phyloP scores from a whole-genome alignment of 1,140 invertebrate species.

The Lordiphosa collinella region DNA sequence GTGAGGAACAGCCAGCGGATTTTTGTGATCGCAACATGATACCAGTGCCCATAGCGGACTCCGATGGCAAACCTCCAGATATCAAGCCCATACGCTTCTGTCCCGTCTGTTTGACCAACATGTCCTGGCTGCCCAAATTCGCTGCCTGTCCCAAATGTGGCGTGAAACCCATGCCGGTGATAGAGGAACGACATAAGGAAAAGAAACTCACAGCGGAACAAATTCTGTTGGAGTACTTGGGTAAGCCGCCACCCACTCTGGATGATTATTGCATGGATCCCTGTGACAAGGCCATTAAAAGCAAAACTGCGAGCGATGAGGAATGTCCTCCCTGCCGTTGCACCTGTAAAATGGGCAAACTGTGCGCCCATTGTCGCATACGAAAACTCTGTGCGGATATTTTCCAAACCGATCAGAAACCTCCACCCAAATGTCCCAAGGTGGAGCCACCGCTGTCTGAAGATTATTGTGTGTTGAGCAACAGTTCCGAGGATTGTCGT shows the following conservation, averaged over 20 bases:
- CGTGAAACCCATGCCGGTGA: slow-evolving; percentile 43
- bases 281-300: slow-evolving; percentile 1
- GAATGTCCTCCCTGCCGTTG: slow-evolving; percentile 45
- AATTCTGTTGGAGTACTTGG: slow-evolving; percentile 48
- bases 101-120: slow-evolving; percentile 61
- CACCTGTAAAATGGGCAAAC: slow-evolving; percentile 47
- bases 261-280: slow-evolving; percentile 23
- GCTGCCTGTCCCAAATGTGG: slow-evolving; percentile 60
- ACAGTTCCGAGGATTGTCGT: slow-evolving; percentile 38
- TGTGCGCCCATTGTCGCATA: slow-evolving; percentile 70
- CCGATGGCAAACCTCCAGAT: slow-evolving; percentile 2
- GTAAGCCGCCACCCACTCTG: slow-evolving; percentile 7
- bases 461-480: slow-evolving; percentile 34
- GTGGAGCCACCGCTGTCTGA: slow-evolving; percentile 24
- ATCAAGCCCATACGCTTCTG: slow-evolving; percentile 55
- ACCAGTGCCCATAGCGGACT: slow-evolving; percentile 24
- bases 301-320: slow-evolving; percentile 4
- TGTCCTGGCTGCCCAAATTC: slow-evolving; percentile 65
- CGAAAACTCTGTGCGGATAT: slow-evolving; percentile 55
- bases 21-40: not conserved
- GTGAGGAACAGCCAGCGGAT: not conserved
- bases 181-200: slow-evolving; percentile 29
- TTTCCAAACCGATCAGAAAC: slow-evolving; percentile 25
- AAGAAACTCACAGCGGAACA: slow-evolving; percentile 49
- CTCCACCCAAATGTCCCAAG: slow-evolving; percentile 13